Evolutionary conservation across 2,797 vertebrate genomes (phyloP), one percentile per base, ranked within the genome.

Genomic region (Notolepis coatsorum): DNA sequence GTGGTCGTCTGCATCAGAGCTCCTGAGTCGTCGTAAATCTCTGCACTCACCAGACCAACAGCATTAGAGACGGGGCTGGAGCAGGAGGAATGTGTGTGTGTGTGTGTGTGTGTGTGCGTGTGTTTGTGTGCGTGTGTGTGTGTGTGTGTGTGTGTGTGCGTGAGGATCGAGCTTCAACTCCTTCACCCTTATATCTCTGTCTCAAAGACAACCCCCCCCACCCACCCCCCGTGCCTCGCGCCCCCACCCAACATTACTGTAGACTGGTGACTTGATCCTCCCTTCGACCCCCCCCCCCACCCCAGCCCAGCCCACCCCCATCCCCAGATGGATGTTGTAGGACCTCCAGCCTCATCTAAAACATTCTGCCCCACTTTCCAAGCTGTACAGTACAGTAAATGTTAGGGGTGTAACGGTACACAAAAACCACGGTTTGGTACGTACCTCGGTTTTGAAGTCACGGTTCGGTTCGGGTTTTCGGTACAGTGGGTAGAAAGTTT

Each of bases 1-100:
- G 95, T 94, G 81, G 91, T 82, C 75, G 80, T 93, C 88, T 92
- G 93, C 90, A 92, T 94, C 88, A 82, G 86, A 91, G 93, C 95
- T 95, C 94, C 93, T 90, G 92, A 90, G 90, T 90, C 75, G 60
- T 84, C 71, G 90, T 97, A 97, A 97, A 97, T 97, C 94, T 93
- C 79, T 91, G 86, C 61, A 88, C 70, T 62, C 45, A 43, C 50
- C 61, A 71, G 68, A 85, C 68, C 81, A 82, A 82, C 79, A 69
- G 79, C 67, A 75, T 90, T 84, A 79, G 72, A 74, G 80, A 73
- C 75, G 54, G 63, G 62, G 68, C 47, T 56, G 31, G 5, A 52
- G 47, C 45, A 52, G 61, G 48, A 5, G 1, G 63, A 21, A 78
- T 70, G 54, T 20, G 25, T 65, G 46, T 38, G 65, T 50, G 51